Evolutionary conservation across 2,113 vertebrate genomes (phyloP).

Genomic region (Elephantulus edwardii): DNA sequence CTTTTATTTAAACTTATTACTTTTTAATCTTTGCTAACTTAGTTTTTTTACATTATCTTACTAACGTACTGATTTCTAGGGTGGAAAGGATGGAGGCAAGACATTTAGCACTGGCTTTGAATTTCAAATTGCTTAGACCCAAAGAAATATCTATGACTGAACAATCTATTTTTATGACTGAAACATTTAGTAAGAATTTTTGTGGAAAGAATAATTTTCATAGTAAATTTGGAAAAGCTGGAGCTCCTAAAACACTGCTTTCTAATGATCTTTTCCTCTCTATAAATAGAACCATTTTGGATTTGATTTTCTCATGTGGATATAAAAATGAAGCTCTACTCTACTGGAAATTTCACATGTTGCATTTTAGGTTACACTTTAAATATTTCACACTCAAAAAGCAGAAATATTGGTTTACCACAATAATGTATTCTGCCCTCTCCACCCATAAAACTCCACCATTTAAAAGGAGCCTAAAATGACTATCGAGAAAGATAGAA

Average conservation of each 20-base stretch:
- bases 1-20: conserved; percentile 13
- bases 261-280: conserved; percentile 27
- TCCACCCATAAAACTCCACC: neutral
- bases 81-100: neutral
- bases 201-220: conserved; percentile 14
- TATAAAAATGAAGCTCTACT: neutral
- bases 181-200: too few relatives aligned
- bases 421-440: neutral
- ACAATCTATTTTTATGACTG: neutral
- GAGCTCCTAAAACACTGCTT: neutral
- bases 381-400: neutral
- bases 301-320: conserved; percentile 28
- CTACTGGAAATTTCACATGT: conserved; percentile 22
- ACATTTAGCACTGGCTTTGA: neutral
- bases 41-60: neutral
- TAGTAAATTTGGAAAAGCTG: conserved; percentile 32
- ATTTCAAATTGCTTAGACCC: conserved; percentile 11
- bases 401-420: neutral
- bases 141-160: neutral
- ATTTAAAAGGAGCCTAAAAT: conserved; percentile 40
- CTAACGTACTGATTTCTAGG: neutral
- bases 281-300: conserved; percentile 36
- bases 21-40: conserved; percentile 19
- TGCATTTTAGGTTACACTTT: neutral
- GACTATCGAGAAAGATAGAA: neutral